These are phyloP conservation scores for Ahaetulla prasina DNA, from an alignment of 2,113 vertebrate genomes.

Conservation along the genomic window DNA sequence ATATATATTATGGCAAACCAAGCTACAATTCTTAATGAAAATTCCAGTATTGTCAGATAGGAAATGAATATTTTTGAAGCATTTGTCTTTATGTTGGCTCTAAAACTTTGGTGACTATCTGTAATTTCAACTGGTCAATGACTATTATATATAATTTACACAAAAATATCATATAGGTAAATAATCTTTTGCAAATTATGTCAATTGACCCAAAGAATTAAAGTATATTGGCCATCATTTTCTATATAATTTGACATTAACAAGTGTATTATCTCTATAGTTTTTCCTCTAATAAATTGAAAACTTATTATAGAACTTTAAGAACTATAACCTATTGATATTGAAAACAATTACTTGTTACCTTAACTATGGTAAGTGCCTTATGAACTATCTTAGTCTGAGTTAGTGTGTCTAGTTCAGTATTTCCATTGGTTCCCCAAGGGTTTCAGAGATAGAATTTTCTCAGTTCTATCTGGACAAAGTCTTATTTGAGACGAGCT, in stretches of 20 bases:
- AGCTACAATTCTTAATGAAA: background rate
- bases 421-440: background rate
- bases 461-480: background rate
- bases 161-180: background rate
- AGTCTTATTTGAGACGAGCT: background rate
- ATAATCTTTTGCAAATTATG: background rate
- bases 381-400: background rate
- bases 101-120: background rate
- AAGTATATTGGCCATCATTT: background rate
- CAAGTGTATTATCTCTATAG: background rate
- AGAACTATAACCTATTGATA: background rate
- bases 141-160: background rate
- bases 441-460: background rate
- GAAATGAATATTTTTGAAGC: background rate
- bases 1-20: background rate
- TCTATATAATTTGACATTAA: background rate
- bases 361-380: background rate
- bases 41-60: background rate
- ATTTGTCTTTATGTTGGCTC: background rate
- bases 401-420: background rate
- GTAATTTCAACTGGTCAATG: background rate
- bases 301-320: background rate
- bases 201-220: background rate
- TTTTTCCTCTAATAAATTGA: background rate
- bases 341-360: background rate